Conservation (phyloP, 2,888 invertebrate species). For the Diaprepes abbreviatus region DNA sequence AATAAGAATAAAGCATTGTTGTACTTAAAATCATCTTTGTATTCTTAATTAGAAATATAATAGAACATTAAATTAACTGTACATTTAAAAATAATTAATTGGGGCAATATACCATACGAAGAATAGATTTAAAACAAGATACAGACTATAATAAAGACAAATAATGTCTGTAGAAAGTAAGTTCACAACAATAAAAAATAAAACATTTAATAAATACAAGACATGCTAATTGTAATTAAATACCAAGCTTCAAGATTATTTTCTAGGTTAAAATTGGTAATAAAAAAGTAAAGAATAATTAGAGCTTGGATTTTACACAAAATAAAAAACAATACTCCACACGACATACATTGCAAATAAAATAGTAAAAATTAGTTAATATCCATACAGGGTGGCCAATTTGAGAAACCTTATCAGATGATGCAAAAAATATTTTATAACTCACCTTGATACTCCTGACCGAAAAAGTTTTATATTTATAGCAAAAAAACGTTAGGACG, state of each 20-base stretch:
- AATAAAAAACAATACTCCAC: slow-evolving; percentile 12
- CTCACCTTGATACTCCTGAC: no score
- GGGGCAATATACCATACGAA: neutral
- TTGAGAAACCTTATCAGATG: no score
- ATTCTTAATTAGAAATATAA: neutral
- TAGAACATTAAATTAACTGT: slow-evolving; percentile 7
- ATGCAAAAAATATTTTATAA: no score
- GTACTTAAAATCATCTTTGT: neutral
- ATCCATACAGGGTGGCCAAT: no score
- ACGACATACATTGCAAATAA: neutral
- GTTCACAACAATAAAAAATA: slow-evolving; percentile 13
- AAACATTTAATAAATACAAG: neutral
- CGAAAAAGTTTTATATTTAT: no score
- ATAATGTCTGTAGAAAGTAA: slow-evolving; percentile 10
- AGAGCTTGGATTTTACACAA: slow-evolving; percentile 35
- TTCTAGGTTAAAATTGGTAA: slow-evolving; percentile 33
- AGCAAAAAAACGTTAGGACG: no score
- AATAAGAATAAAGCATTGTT: no score
- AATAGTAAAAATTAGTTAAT: neutral
- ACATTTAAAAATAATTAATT: neutral
- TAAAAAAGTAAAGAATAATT: slow-evolving; percentile 19
- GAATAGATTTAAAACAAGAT: slow-evolving; percentile 2
- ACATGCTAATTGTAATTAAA: neutral
- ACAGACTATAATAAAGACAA: neutral
- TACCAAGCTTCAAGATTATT: neutral